A percentile compares a stretch with the other conserved stretches of the same genome.
Evolutionary conservation across 2,797 vertebrate species (phyloP).

Genomic region (Hoplostethus atlanticus): DNA sequence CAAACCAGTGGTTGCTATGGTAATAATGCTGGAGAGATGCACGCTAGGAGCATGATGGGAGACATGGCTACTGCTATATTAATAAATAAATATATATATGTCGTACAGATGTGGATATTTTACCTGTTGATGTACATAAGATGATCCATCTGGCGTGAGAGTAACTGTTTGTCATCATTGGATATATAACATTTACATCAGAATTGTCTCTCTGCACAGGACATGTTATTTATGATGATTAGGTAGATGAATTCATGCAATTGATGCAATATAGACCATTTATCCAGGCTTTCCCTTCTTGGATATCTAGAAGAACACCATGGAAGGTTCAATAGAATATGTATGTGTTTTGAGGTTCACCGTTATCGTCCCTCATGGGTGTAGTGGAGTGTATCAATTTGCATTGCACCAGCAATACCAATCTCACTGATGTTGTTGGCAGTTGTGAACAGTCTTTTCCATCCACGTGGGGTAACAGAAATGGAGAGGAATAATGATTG

Average conservation of each 20-base stretch:
- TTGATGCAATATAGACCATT: neutral
- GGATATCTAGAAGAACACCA: slow-evolving; percentile 11
- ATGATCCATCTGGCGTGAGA: slow-evolving; percentile 1
- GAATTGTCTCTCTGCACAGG: slow-evolving; percentile 1
- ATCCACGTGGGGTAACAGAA: slow-evolving; percentile 38
- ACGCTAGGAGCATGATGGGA: neutral
- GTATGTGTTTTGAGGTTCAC: slow-evolving; percentile 44
- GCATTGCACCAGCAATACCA: slow-evolving; percentile 4
- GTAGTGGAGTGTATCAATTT: slow-evolving; percentile 27
- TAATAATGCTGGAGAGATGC: neutral
- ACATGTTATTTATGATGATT: slow-evolving; percentile 2
- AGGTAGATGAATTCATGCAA: neutral
- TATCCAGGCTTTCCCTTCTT: slow-evolving; percentile 11
- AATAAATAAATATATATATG: too few relatives aligned
- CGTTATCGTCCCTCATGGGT: slow-evolving; percentile 30
- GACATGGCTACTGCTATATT: neutral
- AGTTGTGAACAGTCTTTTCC: slow-evolving; percentile 28
- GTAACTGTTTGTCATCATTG: neutral
- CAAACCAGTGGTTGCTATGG: neutral
- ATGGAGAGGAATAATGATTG: slow-evolving; percentile 54
- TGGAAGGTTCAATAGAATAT: slow-evolving; percentile 50
- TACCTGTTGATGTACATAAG: neutral
- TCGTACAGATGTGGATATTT: neutral
- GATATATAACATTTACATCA: neutral
- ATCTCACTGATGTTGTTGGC: slow-evolving; percentile 31